Evolutionary conservation across 1,140 invertebrate species (phyloP).

Genomic region (Drosophila azteca): DNA sequence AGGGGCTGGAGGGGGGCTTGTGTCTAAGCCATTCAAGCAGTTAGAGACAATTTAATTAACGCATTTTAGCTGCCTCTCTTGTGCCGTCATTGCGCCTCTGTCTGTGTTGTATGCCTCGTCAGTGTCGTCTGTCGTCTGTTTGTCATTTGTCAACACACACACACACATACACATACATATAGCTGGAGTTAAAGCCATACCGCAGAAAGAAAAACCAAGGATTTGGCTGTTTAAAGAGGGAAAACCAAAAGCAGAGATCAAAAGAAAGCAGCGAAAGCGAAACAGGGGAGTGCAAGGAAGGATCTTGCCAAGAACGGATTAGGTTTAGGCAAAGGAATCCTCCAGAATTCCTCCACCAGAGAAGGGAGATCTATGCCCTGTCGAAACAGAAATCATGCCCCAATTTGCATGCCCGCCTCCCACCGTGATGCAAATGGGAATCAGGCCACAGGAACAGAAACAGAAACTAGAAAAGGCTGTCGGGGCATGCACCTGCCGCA

Average conservation of each 20-base stretch:
- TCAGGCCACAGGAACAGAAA: conserved; percentile 15
- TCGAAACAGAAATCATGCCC: conserved; percentile 75
- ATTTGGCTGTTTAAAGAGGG: conserved; percentile 4
- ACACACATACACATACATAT: conserved; percentile 4
- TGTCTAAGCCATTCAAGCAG: conserved; percentile 60
- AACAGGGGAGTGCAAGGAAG: not conserved
- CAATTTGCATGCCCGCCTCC: conserved; percentile 62
- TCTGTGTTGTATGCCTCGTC: not conserved
- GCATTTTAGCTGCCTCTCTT: conserved; percentile 58
- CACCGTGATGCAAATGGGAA: not conserved
- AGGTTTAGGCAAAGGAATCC: conserved; percentile 12
- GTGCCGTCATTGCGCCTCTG: not conserved
- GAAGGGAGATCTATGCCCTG: conserved; percentile 25
- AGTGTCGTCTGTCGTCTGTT: conserved; percentile 42
- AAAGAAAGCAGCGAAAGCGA: too few species aligned
- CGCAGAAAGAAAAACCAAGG: too few species aligned
- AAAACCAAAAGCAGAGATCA: not conserved
- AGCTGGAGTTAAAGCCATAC: conserved; percentile 6
- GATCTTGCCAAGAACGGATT: too few species aligned
- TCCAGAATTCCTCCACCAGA: too few species aligned
- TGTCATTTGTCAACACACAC: conserved; percentile 59
- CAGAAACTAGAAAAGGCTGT: conserved; percentile 2
- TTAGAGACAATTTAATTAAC: conserved; percentile 77
- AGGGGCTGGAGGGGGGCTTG: conserved; percentile 20
- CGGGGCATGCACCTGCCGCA: not conserved